Percentiles rank a stretch among this genome's conserved stretches.
Evolutionary conservation across 2,888 invertebrate genomes (phyloP).

Genomic region (Epistrophella euchroma): DNA sequence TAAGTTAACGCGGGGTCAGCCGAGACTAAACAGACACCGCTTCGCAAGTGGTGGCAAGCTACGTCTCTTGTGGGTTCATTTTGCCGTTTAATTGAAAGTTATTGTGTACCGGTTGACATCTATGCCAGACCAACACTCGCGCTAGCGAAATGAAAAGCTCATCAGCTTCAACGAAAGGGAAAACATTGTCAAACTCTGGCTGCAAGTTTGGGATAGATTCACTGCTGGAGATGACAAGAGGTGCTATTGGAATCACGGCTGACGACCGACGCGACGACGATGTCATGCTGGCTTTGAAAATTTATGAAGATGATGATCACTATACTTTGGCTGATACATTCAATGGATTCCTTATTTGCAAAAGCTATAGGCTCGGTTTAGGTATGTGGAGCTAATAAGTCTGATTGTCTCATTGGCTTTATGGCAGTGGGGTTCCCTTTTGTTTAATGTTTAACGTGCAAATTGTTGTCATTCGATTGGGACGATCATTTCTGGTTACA

Average conservation of each 20-base stretch:
- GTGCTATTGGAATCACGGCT: constrained; percentile 48
- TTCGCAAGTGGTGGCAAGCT: constrained; percentile 54
- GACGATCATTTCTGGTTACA: constrained; percentile 48
- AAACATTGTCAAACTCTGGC: constrained; percentile 34
- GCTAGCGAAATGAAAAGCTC: constrained; percentile 54
- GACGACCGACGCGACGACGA: too few relatives aligned
- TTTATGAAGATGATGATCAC: constrained; percentile 72
- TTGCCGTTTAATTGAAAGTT: constrained; percentile 72
- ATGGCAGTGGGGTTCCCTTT: constrained; percentile 18
- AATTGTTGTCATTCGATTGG: constrained; percentile 68
- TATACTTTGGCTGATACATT: constrained; percentile 47
- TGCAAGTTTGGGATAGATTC: constrained; percentile 53
- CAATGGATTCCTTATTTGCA: constrained; percentile 37
- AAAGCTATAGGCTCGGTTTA: constrained; percentile 15
- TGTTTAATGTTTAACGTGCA: constrained; percentile 68
- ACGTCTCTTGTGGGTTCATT: constrained; percentile 55
- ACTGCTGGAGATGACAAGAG: constrained; percentile 49
- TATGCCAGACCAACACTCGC: constrained; percentile 37
- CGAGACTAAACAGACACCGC: constrained; percentile 26
- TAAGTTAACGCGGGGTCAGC: constrained; percentile 53
- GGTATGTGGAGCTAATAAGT: constrained; percentile 58
- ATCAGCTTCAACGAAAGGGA: constrained; percentile 57
- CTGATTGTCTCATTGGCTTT: constrained; percentile 14
- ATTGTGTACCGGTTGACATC: constrained; percentile 49
- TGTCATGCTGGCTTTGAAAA: constrained; percentile 64